Evolutionary conservation across 2,888 invertebrate species (phyloP).

Genomic region (Hetaerina titia): DNA sequence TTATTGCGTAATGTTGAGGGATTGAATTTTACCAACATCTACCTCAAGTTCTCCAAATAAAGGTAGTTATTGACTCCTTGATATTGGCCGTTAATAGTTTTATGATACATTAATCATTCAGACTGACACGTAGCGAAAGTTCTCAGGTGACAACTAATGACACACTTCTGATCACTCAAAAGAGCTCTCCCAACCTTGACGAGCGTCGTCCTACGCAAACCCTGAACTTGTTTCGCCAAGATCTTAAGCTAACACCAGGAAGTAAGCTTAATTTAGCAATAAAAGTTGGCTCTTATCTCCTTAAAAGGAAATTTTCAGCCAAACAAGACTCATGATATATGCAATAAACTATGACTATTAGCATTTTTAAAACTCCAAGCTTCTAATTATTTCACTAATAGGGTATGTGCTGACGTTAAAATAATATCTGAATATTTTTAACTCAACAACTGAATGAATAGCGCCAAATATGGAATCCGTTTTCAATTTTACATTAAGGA

Average conservation of each 20-base stretch:
- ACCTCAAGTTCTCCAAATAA: not conserved
- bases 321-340: not conserved
- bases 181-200: conserved; percentile 29
- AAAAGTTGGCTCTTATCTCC: not conserved
- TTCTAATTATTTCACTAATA: not conserved
- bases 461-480: not conserved
- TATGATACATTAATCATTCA: conserved; percentile 48
- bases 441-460: not conserved
- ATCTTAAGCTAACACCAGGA: conserved; percentile 60
- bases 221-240: conserved; percentile 45
- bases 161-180: conserved; percentile 54
- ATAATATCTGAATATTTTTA: not conserved
- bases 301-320: not conserved
- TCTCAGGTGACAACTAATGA: conserved; percentile 63
- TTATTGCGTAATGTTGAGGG: not conserved
- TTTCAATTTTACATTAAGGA: not conserved
- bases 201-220: conserved; percentile 53
- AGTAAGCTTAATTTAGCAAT: not conserved
- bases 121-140: conserved; percentile 53
- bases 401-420: not conserved
- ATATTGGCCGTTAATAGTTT: conserved; percentile 57
- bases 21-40: not conserved
- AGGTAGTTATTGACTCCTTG: conserved; percentile 28
- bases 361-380: not conserved
- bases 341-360: not conserved